Conservation (phyloP, 1,140 invertebrate species). For the Apis cerana region DNA sequence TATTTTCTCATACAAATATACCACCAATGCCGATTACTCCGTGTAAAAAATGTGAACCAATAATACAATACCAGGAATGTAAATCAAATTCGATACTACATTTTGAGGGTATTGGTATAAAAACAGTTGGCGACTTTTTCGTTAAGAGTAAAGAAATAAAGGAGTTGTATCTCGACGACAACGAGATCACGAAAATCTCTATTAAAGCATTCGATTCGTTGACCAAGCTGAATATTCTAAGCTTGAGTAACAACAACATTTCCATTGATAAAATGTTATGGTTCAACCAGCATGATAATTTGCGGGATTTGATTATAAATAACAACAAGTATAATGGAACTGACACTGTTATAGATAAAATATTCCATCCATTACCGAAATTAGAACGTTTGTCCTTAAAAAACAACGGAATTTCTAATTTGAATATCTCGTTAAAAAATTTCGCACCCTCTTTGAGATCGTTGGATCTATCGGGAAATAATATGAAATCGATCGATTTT, state of each 20-base stretch:
- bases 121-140: conserved; percentile 63
- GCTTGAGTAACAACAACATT: conserved; percentile 71
- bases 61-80: neutral
- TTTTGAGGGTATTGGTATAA: conserved; percentile 59
- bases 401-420: conserved; percentile 51
- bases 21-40: no score
- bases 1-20: no score
- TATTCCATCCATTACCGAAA: conserved; percentile 45
- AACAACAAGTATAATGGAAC: conserved; percentile 60
- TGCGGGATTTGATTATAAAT: conserved; percentile 69
- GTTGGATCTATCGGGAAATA: conserved; percentile 72
- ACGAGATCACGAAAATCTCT: conserved; percentile 67
- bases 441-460: conserved; percentile 67
- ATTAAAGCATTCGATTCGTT: conserved; percentile 65
- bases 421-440: conserved; percentile 57
- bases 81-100: conserved; percentile 57
- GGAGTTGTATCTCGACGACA: conserved; percentile 69
- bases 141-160: conserved; percentile 62
- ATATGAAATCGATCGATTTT: conserved; percentile 60
- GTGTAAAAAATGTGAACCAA: no score
- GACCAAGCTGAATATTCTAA: conserved; percentile 66
- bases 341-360: conserved; percentile 31
- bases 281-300: conserved; percentile 55
- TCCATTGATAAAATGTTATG: conserved; percentile 62
- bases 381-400: conserved; percentile 70